Percentiles rank a stretch among this genome's conserved stretches.
These are phyloP conservation scores for Hemibagrus wyckioides DNA, from an alignment of 2,113 vertebrate species.

Conservation along the genomic window DNA sequence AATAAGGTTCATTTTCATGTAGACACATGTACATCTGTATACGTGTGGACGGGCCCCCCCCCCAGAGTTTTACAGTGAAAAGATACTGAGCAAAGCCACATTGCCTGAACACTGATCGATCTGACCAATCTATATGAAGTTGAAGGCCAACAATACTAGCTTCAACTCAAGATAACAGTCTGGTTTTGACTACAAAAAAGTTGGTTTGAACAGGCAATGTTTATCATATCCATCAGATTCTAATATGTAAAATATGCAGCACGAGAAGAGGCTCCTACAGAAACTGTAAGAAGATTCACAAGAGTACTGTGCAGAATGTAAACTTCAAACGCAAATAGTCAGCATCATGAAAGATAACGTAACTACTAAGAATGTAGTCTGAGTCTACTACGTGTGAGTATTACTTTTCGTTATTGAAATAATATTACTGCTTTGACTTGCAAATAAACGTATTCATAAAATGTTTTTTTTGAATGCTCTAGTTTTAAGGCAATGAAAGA, in stretches of 20 bases:
- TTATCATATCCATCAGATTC: background rate
- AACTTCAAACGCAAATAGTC: constrained; percentile 36
- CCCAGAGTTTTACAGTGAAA: background rate
- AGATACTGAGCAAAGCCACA: background rate
- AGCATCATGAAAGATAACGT: background rate
- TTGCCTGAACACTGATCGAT: background rate
- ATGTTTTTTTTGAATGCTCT: constrained; percentile 47
- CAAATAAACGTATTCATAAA: constrained; percentile 41
- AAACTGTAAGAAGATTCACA: background rate
- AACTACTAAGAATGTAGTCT: constrained; percentile 53
- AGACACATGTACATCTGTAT: background rate
- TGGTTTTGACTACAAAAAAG: background rate
- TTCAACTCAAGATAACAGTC: constrained; percentile 3
- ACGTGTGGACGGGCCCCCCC: background rate
- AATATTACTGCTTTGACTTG: constrained; percentile 17
- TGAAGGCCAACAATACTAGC: constrained; percentile 1
- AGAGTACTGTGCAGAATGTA: constrained; percentile 22
- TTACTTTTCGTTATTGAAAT: constrained; percentile 21
- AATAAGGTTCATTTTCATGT: too few species aligned
- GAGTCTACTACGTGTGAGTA: background rate
- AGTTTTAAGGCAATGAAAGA: constrained; percentile 56
- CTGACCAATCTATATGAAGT: background rate
- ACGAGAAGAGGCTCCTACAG: constrained; percentile 8
- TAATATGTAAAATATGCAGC: background rate
- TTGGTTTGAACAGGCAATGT: background rate